A percentile compares a stretch with the other conserved stretches of the same genome.
These are phyloP conservation scores for Graphium colonna DNA, from an alignment of 2,888 invertebrate species.

Conservation along the genomic window DNA sequence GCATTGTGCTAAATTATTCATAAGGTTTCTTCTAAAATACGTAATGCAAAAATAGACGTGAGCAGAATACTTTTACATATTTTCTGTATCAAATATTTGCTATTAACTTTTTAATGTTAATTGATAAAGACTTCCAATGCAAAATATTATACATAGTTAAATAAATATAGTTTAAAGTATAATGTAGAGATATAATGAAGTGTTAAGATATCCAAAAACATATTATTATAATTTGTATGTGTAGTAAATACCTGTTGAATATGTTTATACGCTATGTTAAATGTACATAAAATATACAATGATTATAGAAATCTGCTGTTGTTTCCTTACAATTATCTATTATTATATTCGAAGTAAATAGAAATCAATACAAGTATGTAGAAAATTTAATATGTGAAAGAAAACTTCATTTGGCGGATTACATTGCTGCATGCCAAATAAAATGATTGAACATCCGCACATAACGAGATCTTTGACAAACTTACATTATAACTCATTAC, in stretches of 20 bases:
- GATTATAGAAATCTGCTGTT: constrained; percentile 30
- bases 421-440: too few relatives aligned
- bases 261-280: constrained; percentile 26
- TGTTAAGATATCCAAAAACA: constrained; percentile 16
- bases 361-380: neutral
- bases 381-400: neutral
- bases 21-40: too few relatives aligned
- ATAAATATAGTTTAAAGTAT: neutral
- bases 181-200: constrained; percentile 1
- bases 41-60: too few relatives aligned
- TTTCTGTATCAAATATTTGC: too few relatives aligned
- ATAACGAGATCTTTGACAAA: too few relatives aligned
- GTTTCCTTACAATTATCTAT: neutral
- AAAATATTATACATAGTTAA: neutral
- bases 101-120: too few relatives aligned
- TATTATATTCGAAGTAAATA: too few relatives aligned
- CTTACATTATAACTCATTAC: too few relatives aligned
- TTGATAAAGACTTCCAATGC: neutral
- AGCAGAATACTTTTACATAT: too few relatives aligned
- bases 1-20: too few relatives aligned
- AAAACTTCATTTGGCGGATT: neutral
- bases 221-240: constrained; percentile 21
- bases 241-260: constrained; percentile 25
- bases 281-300: constrained; percentile 51
- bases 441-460: too few relatives aligned